Evolutionary conservation across 2,113 vertebrate species (phyloP).

Genomic region (Entomyzon cyanotis): DNA sequence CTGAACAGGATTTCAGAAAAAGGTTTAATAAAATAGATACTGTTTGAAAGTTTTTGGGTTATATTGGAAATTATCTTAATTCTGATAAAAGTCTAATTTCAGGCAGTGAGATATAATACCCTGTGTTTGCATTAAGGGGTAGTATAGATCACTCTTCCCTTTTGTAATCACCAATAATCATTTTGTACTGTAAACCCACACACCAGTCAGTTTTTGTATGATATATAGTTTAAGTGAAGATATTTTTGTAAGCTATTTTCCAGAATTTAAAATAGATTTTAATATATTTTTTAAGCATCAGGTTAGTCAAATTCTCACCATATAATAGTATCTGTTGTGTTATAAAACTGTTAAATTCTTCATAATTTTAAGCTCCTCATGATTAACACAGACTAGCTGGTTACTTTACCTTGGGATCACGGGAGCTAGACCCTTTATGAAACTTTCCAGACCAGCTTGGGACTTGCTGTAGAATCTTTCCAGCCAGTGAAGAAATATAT

Average conservation of each 20-base stretch:
- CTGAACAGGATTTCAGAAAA: slow-evolving; percentile 36
- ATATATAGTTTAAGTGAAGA: slow-evolving; percentile 15
- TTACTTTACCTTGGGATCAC: background rate
- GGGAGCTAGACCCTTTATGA: background rate
- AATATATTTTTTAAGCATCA: slow-evolving; percentile 69
- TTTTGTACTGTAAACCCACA: slow-evolving; percentile 51
- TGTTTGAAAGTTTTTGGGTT: slow-evolving; percentile 32
- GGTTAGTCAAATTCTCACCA: slow-evolving; percentile 22
- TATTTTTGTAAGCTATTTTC: slow-evolving; percentile 46
- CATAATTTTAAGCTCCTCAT: slow-evolving; percentile 52
- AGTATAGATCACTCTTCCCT: slow-evolving; percentile 46
- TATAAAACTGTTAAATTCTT: slow-evolving; percentile 20
- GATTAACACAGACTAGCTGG: slow-evolving; percentile 27
- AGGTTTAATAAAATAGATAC: slow-evolving; percentile 38
- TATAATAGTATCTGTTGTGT: slow-evolving; percentile 22
- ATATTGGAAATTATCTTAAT: slow-evolving; percentile 22
- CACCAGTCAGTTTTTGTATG: background rate
- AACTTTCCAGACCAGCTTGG: background rate
- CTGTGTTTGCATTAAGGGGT: slow-evolving; percentile 21
- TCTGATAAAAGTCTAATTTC: slow-evolving; percentile 7
- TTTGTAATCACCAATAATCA: slow-evolving; percentile 32
- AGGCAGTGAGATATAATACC: slow-evolving; percentile 36
- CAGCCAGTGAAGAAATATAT: background rate
- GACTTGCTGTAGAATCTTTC: background rate
- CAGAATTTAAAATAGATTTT: slow-evolving; percentile 44